Base-by-base conservation (phyloP, 2,797 vertebrate species). In the Protosalanx chinensis region DNA sequence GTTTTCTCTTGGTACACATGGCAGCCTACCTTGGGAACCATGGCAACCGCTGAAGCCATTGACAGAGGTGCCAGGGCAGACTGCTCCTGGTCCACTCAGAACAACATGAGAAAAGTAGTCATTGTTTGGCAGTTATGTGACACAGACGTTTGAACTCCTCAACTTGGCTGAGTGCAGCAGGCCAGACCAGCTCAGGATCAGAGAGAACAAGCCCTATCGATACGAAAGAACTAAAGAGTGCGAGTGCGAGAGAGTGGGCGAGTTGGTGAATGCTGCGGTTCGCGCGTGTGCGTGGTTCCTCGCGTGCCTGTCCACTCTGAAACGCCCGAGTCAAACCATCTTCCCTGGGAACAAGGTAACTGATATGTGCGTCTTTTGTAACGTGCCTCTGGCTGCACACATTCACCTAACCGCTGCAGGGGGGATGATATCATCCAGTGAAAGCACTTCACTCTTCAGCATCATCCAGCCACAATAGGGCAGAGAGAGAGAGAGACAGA, bases 271-370 rank as follows among this genome's bases (percentile, higher is more conserved):
- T 4, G 51, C 51, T 6, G 4, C 15, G 15, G 51, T n/a, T 56
- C 29, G n/a, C 4, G 58, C 20, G 58, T 59, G 23, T 27, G 4
- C 23, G 20, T 60, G 58, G 27, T 3, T 16, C 1, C 27, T 27
- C 30, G 59, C 13, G 58, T 60, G 58, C 27, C 18, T 23, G 58
- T 29, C 3, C 58, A 58, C 16, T 69, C 41, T 13, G 12, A 46
- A 46, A 46, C 41, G 7, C 41, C 41, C 41, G 12, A 35, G 71
- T 13, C 12, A 15, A 66, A 61, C 68, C 60, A 57, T 56, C 70
- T 61, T 53, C 60, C 58, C 62, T 76, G 65, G 75, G 78, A 81
- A 76, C 64, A 29, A 51, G 18, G 74, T 81, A 80, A 84, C 58
- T 6, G 72, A 84, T 77, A 76, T 0, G 46, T 4, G 59, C 61